These are phyloP conservation scores for Piezodorus guildinii DNA, from an alignment of 1,140 invertebrate genomes.

Conservation along the genomic window DNA sequence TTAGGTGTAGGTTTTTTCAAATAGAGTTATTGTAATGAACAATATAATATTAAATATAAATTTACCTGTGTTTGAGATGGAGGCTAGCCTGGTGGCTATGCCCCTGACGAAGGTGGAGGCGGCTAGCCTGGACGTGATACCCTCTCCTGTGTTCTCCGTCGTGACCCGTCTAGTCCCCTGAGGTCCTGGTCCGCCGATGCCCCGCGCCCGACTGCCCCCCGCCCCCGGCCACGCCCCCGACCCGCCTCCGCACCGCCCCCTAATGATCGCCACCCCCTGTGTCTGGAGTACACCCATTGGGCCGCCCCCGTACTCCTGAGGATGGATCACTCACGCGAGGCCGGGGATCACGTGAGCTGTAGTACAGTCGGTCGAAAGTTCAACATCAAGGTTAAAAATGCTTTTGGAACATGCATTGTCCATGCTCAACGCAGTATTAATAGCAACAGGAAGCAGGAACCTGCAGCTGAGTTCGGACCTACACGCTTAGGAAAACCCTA, in stretches of 20 bases:
- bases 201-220: slow-evolving; percentile 5
- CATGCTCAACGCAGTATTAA: no score
- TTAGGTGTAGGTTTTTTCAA: no score
- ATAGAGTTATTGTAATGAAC: no score
- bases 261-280: slow-evolving; percentile 5
- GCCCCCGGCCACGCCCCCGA: slow-evolving; percentile 10
- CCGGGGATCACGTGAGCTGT: not conserved
- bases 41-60: not conserved
- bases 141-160: slow-evolving; percentile 6
- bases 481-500: no score
- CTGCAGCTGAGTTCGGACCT: no score
- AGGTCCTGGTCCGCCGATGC: not conserved
- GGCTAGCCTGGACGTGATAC: slow-evolving; percentile 38
- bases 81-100: slow-evolving; percentile 27
- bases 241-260: slow-evolving; percentile 3
- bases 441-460: no score
- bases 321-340: not conserved
- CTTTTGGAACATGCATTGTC: no score
- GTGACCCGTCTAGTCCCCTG: not conserved
- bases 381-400: not conserved
- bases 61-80: slow-evolving; percentile 46
- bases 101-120: slow-evolving; percentile 33
- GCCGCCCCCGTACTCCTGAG: not conserved
- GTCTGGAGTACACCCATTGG: not conserved
- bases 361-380: not conserved